These are phyloP conservation scores for Proctacanthus coquilletti DNA, from an alignment of 1,140 invertebrate species.

Conservation along the genomic window DNA sequence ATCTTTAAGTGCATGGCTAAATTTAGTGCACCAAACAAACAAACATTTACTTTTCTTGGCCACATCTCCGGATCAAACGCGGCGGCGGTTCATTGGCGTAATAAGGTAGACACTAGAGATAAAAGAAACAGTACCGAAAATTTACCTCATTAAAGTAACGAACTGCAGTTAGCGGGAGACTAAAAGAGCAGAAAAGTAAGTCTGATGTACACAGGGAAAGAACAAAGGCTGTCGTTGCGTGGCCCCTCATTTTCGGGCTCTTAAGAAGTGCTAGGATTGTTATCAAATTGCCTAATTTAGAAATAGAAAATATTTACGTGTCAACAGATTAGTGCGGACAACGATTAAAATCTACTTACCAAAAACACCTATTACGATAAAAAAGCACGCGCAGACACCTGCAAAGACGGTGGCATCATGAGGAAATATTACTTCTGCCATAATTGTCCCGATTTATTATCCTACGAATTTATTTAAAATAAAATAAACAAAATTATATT, in stretches of 20 bases:
- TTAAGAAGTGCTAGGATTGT: slow-evolving; percentile 60
- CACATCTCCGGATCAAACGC: too few species aligned
- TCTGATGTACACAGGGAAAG: slow-evolving; percentile 73
- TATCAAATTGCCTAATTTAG: slow-evolving; percentile 55
- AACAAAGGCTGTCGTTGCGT: slow-evolving; percentile 78
- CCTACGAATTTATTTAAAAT: too few species aligned
- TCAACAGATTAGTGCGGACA: neutral
- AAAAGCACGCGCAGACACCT: slow-evolving; percentile 57
- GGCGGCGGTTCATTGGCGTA: too few species aligned
- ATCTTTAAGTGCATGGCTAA: too few species aligned
- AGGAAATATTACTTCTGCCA: too few species aligned
- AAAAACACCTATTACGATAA: slow-evolving; percentile 58
- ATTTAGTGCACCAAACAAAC: too few species aligned
- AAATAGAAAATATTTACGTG: slow-evolving; percentile 2
- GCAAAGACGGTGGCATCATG: slow-evolving; percentile 56
- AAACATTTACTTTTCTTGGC: too few species aligned
- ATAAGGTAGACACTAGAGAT: too few species aligned
- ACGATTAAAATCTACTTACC: slow-evolving; percentile 37
- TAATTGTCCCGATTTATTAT: too few species aligned
- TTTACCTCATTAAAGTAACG: slow-evolving; percentile 56
- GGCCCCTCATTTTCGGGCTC: slow-evolving; percentile 56
- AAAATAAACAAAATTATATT: too few species aligned
- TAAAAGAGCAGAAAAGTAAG: slow-evolving; percentile 68
- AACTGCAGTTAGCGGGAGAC: slow-evolving; percentile 67
- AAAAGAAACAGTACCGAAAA: too few species aligned